Conservation (phyloP, 2,797 vertebrate species). For the Aphelocoma californica region DNA sequence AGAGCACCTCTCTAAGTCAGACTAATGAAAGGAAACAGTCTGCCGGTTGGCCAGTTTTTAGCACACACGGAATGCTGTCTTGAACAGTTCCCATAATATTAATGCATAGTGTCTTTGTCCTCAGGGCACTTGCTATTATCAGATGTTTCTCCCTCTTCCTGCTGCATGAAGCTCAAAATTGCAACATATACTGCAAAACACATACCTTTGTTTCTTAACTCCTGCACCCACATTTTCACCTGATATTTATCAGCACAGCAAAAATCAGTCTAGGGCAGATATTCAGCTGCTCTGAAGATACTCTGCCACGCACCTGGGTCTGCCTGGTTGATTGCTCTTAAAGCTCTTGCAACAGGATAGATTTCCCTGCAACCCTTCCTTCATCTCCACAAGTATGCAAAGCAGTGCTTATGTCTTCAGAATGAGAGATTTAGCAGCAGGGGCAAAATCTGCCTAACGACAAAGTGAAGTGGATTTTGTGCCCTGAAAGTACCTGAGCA, state of each 20-base stretch:
- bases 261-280: conserved; percentile 31
- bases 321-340: not conserved
- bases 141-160: conserved; percentile 50
- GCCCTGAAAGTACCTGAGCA: not conserved
- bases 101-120: conserved; percentile 10
- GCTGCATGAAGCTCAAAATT: conserved; percentile 34
- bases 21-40: not conserved
- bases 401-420: not conserved
- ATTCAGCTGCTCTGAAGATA: not conserved
- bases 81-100: conserved; percentile 38
- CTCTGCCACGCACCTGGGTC: not conserved
- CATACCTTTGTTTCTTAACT: conserved; percentile 43
- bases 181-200: conserved; percentile 45
- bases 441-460: not conserved
- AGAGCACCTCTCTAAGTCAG: not conserved
- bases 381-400: not conserved
- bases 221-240: conserved; percentile 1
- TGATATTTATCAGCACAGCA: conserved; percentile 34
- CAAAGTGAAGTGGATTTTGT: not conserved
- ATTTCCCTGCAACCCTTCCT: not conserved
- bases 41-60: not conserved
- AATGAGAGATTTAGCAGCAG: not conserved
- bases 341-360: not conserved
- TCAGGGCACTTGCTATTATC: conserved; percentile 12
- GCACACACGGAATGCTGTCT: not conserved